Evolutionary conservation across 2,113 vertebrate species (phyloP).

Genomic region (Salvelinus sp.): DNA sequence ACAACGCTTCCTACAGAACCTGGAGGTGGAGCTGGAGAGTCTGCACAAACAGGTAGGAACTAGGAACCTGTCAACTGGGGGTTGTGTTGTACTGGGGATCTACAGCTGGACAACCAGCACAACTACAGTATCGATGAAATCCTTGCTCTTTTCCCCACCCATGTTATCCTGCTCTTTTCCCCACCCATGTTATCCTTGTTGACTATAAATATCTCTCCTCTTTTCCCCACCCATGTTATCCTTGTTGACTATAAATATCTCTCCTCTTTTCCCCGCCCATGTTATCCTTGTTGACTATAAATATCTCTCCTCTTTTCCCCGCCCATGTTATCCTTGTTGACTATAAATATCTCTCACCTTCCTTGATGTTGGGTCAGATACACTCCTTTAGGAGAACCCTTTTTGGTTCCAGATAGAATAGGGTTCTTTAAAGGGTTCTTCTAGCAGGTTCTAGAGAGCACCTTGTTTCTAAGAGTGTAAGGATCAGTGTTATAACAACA

Average conservation of each 20-base stretch:
- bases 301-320: not conserved
- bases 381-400: too few relatives aligned
- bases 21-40: conserved; percentile 78
- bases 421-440: too few relatives aligned
- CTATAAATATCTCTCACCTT: conserved; percentile 37
- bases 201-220: too few relatives aligned
- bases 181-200: too few relatives aligned
- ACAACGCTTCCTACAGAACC: conserved; percentile 76
- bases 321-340: conserved; percentile 43
- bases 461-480: not conserved
- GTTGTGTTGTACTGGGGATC: not conserved
- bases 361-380: not conserved
- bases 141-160: not conserved
- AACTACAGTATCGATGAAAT: not conserved
- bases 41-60: conserved; percentile 78
- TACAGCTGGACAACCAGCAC: not conserved
- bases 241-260: too few relatives aligned
- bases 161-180: too few relatives aligned
- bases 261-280: too few relatives aligned
- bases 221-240: not conserved
- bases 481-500: not conserved
- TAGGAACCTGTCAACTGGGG: not conserved
- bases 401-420: too few relatives aligned
- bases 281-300: too few relatives aligned
- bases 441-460: not conserved